Evolutionary conservation across 2,113 vertebrate genomes (phyloP), one percentile per base, ranked within the genome.

Genomic region (Nothobranchius kuhntae): DNA sequence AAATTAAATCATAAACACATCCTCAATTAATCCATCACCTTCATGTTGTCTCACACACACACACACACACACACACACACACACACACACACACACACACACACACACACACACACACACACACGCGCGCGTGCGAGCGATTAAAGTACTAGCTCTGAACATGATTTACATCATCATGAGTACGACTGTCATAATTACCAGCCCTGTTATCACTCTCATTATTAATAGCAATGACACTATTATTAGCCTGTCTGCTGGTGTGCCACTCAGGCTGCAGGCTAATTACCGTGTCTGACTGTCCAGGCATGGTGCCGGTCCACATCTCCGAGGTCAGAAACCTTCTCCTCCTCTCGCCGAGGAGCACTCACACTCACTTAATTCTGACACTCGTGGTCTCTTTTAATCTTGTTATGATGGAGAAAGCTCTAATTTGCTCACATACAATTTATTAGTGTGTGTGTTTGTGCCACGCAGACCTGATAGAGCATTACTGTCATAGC

Each of bases 121-220:
- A 53, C 68, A 72, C 65, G 65, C 65, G 63, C 64, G 58, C 70
- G 58, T 65, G n/a, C n/a, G n/a, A n/a, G 68, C 66, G 57, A 77
- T 91, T 87, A 87, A 87, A 74, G 77, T 65, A 63, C 79, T 77
- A 84, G 86, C 79, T 84, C 66, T 40, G 69, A 87, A 84, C 82
- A 81, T 89, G 83, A 92, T 91, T 91, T 87, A 91, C 80, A 86
- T 88, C 82, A 85, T 87, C 80, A 89, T 86, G 83, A 91, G 91
- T 87, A 89, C 86, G 78, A 90, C 78, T 86, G 85, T 85, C 83
- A 88, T 90, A 83, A 92, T 92, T 91, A 91, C 61, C 45, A 81
- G 83, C 63, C 44, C 80, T 36, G 79, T 91, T 91, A 89, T 91
- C 86, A 75, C 78, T 86, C 85, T 79, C 84, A 84, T 89, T 88